phyloP scores from a whole-genome alignment of 1,140 invertebrate genomes.

The Papilio polytes region DNA sequence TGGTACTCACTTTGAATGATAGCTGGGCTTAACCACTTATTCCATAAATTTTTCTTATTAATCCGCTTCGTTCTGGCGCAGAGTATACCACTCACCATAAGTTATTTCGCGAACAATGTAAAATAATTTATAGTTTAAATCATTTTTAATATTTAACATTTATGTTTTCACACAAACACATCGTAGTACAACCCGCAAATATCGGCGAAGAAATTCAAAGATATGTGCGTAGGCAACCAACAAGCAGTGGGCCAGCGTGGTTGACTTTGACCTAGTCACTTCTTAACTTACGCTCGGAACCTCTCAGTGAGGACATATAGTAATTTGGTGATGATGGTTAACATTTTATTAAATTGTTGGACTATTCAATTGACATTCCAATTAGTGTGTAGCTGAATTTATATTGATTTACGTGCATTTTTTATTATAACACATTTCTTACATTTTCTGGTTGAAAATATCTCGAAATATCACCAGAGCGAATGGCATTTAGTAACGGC shows the following conservation, averaged over 20 bases:
- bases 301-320: no score
- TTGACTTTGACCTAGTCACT: no score
- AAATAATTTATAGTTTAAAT: background rate
- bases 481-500: background rate
- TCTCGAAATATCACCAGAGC: background rate
- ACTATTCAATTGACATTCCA: no score
- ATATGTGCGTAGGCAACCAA: no score
- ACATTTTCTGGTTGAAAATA: background rate
- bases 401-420: no score
- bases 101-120: slow-evolving; percentile 4
- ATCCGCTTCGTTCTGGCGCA: slow-evolving; percentile 55
- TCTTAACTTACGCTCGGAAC: no score
- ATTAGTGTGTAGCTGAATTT: no score
- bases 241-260: no score
- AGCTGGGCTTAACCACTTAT: slow-evolving; percentile 73
- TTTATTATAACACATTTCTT: background rate
- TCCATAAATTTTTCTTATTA: slow-evolving; percentile 75
- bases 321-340: no score
- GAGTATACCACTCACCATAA: slow-evolving; percentile 45
- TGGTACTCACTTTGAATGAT: slow-evolving; percentile 78
- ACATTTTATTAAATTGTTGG: no score
- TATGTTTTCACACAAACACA: background rate
- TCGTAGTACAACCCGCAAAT: no score
- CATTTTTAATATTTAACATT: background rate
- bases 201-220: no score